Conservation (phyloP, 2,888 invertebrate genomes). For the Drosophila phalerata region DNA sequence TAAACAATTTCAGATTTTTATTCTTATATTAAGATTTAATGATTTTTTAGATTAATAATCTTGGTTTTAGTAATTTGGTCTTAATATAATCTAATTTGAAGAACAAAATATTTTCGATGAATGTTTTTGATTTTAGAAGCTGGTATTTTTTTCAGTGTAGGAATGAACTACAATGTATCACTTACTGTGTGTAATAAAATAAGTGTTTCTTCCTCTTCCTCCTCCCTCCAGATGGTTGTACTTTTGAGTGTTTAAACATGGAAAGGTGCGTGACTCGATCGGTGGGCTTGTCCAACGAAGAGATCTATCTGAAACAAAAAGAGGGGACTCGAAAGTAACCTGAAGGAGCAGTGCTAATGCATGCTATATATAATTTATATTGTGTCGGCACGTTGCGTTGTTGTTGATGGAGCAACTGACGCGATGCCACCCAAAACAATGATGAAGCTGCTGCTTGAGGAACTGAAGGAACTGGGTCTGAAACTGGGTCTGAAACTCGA, state of each 20-base stretch:
- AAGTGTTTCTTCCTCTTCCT: not conserved
- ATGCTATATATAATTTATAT: conserved; percentile 79
- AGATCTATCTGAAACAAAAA: not conserved
- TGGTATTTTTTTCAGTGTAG: too few species aligned
- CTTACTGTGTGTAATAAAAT: not conserved
- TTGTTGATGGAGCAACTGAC: conserved; percentile 79
- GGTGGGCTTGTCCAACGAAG: conserved; percentile 21
- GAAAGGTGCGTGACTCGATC: conserved; percentile 67
- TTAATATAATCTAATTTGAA: too few species aligned
- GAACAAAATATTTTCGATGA: too few species aligned
- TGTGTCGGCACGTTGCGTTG: conserved; percentile 78
- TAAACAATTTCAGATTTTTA: too few species aligned
- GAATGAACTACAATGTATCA: not conserved
- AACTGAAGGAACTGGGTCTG: not conserved
- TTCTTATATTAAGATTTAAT: too few species aligned
- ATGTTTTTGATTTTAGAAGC: too few species aligned
- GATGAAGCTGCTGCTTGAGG: not conserved
- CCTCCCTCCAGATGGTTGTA: not conserved
- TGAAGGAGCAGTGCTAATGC: conserved; percentile 48
- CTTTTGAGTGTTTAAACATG: conserved; percentile 12
- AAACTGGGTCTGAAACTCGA: conserved; percentile 16
- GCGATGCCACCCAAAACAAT: conserved; percentile 74
- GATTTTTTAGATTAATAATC: too few species aligned
- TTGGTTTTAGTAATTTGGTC: too few species aligned
- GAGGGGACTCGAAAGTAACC: not conserved